Percentiles rank a stretch among this genome's conserved stretches.
Evolutionary conservation across 2,888 invertebrate species (phyloP).

Genomic region (Drosophila formosana): DNA sequence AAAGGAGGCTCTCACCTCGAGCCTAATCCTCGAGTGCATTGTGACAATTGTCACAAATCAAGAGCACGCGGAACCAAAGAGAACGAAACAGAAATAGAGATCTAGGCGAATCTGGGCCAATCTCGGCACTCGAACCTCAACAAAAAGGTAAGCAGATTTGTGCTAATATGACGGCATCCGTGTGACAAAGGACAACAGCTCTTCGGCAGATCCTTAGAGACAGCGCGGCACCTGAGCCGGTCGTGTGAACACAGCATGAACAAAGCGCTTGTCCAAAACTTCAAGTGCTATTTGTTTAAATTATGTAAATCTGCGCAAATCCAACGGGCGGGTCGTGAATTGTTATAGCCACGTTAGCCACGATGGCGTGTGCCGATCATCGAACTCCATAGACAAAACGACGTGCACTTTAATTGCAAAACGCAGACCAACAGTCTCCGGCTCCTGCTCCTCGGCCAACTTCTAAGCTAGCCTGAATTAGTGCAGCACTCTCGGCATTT

Average conservation of each 20-base stretch:
- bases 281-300: constrained; percentile 73
- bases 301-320: constrained; percentile 75
- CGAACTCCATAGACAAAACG: constrained; percentile 60
- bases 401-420: constrained; percentile 66
- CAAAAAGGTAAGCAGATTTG: constrained; percentile 78
- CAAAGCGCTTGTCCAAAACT: constrained; percentile 29
- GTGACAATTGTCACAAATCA: constrained; percentile 79
- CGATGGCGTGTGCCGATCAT: constrained; percentile 40
- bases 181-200: constrained; percentile 50
- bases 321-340: constrained; percentile 65
- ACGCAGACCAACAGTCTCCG: constrained; percentile 55
- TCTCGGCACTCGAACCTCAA: constrained; percentile 65
- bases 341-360: constrained; percentile 28
- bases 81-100: constrained; percentile 6
- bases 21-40: constrained; percentile 54
- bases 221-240: constrained; percentile 36
- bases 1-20: constrained; percentile 59
- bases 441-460: neutral
- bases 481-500: constrained; percentile 41
- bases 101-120: constrained; percentile 58
- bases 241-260: constrained; percentile 68
- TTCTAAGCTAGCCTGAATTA: constrained; percentile 40
- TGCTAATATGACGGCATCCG: constrained; percentile 79
- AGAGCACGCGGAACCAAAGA: constrained; percentile 36
- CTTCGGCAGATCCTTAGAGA: constrained; percentile 26